Evolutionary conservation across 2,113 vertebrate species (phyloP), one percentile per base, ranked within the genome.

Genomic region (Eira barbara): DNA sequence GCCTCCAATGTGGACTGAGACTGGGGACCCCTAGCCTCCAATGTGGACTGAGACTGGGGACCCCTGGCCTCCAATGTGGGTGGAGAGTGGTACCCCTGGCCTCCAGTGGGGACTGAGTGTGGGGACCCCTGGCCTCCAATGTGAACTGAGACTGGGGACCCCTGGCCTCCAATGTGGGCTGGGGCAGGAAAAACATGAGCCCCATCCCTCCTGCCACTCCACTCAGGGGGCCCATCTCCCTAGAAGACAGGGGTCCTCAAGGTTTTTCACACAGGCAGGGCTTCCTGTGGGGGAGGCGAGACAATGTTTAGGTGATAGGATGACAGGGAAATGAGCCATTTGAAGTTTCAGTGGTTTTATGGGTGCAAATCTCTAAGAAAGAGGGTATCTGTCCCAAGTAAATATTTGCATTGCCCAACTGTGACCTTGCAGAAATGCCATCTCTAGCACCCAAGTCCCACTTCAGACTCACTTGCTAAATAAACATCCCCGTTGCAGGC

Each of bases 271-370:
- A 65, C 4, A 14, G 17, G 65, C 11, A 57, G 31, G 29, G 31
- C 52, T n/a, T 57, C 52, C 23, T 0, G 2, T 1, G n/a, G 55
- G n/a, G 25, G 29, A 36, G n/a, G 74, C 0, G 1, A 12, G 27
- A 47, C n/a, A 25, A 52, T 12, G 7, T 17, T 13, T 2, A 36
- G 4, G 13, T 21, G 15, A 71, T 13, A 83, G 14, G 6, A 7
- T 21, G 15, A 71, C 7, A 83, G 11, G 79, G 23, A 71, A 59
- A 67, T 0, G 11, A 47, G 42, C 39, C 23, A 7, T 3, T 13
- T 85, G 67, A 25, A 29, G 13, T 81, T n/a, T 74, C 17, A 80
- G 45, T 0, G 10, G 29, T 9, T 47, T 81, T 10, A 42, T 6
- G 17, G 39, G 29, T 7, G 42, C 13, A 49, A 9, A 18, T n/a